phyloP scores from a whole-genome alignment of 2,888 invertebrate species.

The Nemurella pictetii region DNA sequence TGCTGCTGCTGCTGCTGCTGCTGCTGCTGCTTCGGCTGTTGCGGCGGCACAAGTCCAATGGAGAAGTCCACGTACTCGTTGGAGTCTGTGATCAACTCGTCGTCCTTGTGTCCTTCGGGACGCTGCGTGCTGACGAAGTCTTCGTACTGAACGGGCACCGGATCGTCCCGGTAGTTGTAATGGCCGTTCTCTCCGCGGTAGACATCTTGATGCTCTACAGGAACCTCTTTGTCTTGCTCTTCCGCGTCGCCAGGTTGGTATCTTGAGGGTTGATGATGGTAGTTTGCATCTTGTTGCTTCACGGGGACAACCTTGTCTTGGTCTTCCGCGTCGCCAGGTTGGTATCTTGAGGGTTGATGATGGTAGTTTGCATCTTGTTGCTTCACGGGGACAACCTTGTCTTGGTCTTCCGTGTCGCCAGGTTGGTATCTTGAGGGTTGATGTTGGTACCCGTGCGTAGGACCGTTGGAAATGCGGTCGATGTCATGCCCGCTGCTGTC shows the following conservation, averaged over 20 bases:
- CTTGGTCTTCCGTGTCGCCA: not conserved
- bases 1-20: no score
- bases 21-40: no score
- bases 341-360: not conserved
- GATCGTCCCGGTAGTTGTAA: not conserved
- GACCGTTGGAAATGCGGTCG: not conserved
- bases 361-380: not conserved
- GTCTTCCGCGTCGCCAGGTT: not conserved
- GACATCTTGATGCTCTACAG: not conserved
- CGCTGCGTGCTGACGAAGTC: not conserved
- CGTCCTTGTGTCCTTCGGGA: not conserved
- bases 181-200: not conserved
- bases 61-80: not conserved
- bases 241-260: not conserved
- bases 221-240: not conserved
- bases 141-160: not conserved
- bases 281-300: not conserved
- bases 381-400: not conserved
- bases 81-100: not conserved
- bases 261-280: not conserved
- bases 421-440: not conserved
- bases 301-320: not conserved
- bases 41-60: no score
- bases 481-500: not conserved
- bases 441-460: not conserved